Percentiles rank a stretch among this genome's conserved stretches.
Evolutionary conservation across 2,797 vertebrate genomes (phyloP).

Genomic region (Adrianichthys oophorus): DNA sequence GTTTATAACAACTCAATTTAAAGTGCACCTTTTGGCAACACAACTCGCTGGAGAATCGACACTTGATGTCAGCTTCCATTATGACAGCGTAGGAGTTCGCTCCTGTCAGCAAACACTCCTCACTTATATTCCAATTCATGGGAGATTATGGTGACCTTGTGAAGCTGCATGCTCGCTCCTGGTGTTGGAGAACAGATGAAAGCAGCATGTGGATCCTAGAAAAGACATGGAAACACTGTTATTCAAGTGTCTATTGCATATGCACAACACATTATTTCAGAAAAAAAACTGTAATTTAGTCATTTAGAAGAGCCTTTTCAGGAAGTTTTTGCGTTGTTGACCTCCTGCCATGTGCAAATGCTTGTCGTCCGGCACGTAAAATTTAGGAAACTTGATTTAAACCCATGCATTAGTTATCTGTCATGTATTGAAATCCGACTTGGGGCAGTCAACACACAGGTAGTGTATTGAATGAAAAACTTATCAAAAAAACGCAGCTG

Average conservation of each 20-base stretch:
- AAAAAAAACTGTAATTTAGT: too few species aligned
- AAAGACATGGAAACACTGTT: slow-evolving; percentile 8
- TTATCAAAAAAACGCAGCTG: too few species aligned
- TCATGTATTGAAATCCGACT: too few species aligned
- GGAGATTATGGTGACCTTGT: slow-evolving; percentile 34
- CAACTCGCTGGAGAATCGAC: slow-evolving; percentile 53
- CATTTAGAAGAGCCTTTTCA: too few species aligned
- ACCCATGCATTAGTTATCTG: too few species aligned
- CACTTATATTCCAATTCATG: slow-evolving; percentile 12
- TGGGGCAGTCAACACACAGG: too few species aligned
- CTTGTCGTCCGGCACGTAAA: too few species aligned
- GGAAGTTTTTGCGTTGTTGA: too few species aligned
- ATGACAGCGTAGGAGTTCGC: slow-evolving; percentile 47
- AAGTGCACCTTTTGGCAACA: slow-evolving; percentile 43
- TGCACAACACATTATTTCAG: background rate
- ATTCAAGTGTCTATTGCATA: slow-evolving; percentile 8
- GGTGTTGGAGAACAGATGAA: slow-evolving; percentile 4
- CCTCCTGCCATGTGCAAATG: too few species aligned
- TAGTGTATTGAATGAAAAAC: too few species aligned
- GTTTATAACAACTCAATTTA: slow-evolving; percentile 66
- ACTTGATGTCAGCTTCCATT: slow-evolving; percentile 40
- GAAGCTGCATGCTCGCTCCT: slow-evolving; percentile 10
- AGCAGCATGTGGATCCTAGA: slow-evolving; percentile 13
- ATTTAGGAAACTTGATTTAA: too few species aligned
- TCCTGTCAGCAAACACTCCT: slow-evolving; percentile 29